These are phyloP conservation scores for Saturnia pavonia DNA, from an alignment of 2,888 invertebrate species.

Conservation along the genomic window DNA sequence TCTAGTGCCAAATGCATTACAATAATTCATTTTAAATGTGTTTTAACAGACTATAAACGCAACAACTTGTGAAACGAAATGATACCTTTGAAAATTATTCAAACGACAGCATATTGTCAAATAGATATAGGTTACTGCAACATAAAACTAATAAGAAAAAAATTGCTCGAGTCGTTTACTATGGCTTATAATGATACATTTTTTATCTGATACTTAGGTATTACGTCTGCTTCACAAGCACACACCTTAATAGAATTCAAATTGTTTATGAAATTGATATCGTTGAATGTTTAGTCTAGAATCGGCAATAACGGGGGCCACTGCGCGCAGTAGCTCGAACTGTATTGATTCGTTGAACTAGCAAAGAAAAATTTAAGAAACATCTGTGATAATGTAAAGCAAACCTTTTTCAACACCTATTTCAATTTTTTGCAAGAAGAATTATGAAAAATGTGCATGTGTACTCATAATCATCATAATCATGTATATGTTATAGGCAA, in stretches of 20 bases:
- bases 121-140: constrained; percentile 32
- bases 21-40: constrained; percentile 57
- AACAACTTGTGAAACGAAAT: constrained; percentile 43
- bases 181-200: not conserved
- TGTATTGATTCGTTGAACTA: not conserved
- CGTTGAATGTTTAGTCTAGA: constrained; percentile 21
- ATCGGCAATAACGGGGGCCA: constrained; percentile 19
- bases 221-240: not conserved
- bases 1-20: constrained; percentile 59
- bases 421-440: too few species aligned
- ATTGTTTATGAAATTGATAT: constrained; percentile 21
- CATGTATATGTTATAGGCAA: too few species aligned
- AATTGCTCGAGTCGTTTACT: constrained; percentile 13
- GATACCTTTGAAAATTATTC: constrained; percentile 40
- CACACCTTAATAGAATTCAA: constrained; percentile 1
- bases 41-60: constrained; percentile 43
- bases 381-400: not conserved
- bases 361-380: constrained; percentile 10
- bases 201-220: not conserved
- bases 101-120: constrained; percentile 26
- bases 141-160: constrained; percentile 21
- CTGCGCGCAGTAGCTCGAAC: constrained; percentile 1
- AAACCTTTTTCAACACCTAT: not conserved
- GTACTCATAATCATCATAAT: too few species aligned
- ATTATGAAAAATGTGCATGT: too few species aligned